Evolutionary conservation across 2,888 invertebrate species (phyloP).

Genomic region (Exocentrus adspersus): DNA sequence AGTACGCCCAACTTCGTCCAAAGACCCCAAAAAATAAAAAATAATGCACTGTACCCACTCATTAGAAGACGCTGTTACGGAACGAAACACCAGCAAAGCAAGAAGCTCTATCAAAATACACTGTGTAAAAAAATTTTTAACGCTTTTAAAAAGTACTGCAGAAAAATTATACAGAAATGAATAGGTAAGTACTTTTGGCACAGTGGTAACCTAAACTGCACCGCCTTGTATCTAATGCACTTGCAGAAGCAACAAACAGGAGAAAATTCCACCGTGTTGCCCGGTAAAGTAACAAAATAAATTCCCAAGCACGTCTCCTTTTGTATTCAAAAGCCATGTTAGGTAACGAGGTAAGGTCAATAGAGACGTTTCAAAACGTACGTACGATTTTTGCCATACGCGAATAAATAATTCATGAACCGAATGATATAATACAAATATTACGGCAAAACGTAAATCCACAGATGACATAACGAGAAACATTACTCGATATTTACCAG

Average conservation of each 20-base stretch:
- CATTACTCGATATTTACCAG: no score
- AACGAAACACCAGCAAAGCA: not conserved
- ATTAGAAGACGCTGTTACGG: not conserved
- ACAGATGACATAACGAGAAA: slow-evolving; percentile 1
- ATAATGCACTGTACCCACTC: not conserved
- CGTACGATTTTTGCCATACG: not conserved
- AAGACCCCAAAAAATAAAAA: not conserved
- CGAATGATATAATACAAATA: slow-evolving; percentile 6
- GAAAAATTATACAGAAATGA: no score
- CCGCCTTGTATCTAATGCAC: no score
- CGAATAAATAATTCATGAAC: slow-evolving; percentile 4
- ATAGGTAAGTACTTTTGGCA: no score
- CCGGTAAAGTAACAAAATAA: not conserved
- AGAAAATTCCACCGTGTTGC: no score
- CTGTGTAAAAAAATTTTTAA: no score
- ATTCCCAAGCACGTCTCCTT: not conserved
- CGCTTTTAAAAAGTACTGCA: no score
- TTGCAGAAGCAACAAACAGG: no score
- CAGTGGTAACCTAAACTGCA: no score
- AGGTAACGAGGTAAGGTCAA: not conserved
- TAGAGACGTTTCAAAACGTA: not conserved
- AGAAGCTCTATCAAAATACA: not conserved
- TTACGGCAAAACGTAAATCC: not conserved
- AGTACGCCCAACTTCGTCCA: not conserved
- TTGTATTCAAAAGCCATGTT: not conserved